These are phyloP conservation scores for Drosophila pectinifera DNA, from an alignment of 1,140 invertebrate species.

Conservation along the genomic window DNA sequence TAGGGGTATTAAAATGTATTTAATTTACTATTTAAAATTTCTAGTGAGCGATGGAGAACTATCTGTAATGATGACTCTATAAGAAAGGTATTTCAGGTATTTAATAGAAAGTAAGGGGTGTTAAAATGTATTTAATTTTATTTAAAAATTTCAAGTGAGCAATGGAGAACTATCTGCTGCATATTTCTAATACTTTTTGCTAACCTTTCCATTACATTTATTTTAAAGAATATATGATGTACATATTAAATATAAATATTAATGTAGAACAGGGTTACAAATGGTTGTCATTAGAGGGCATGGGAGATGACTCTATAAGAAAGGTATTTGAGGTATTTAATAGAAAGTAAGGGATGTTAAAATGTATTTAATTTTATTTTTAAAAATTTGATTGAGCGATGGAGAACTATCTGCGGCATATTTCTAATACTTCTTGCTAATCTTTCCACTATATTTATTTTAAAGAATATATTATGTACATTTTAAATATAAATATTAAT, in stretches of 20 bases:
- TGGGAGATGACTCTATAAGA: no score
- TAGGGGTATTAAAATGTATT: background rate
- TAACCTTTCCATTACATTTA: no score
- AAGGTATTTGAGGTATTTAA: constrained; percentile 2
- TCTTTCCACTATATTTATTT: no score
- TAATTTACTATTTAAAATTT: background rate
- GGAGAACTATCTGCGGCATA: background rate
- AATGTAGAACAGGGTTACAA: constrained; percentile 26
- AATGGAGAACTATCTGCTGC: background rate
- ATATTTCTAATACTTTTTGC: background rate
- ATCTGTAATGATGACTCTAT: constrained; percentile 22
- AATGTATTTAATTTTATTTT: background rate
- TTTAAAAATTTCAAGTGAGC: background rate
- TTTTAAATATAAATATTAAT: no score
- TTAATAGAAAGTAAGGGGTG: constrained; percentile 2
- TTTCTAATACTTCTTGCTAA: background rate
- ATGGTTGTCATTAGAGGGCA: constrained; percentile 11
- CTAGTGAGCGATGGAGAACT: background rate
- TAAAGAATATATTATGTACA: no score
- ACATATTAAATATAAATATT: no score
- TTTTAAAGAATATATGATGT: no score
- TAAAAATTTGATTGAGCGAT: background rate
- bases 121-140: background rate
- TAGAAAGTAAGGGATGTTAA: constrained; percentile 1
- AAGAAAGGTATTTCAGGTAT: constrained; percentile 7